Evolutionary conservation across 1,140 invertebrate species (phyloP).

Genomic region (Macrotrachela quadricornifera): DNA sequence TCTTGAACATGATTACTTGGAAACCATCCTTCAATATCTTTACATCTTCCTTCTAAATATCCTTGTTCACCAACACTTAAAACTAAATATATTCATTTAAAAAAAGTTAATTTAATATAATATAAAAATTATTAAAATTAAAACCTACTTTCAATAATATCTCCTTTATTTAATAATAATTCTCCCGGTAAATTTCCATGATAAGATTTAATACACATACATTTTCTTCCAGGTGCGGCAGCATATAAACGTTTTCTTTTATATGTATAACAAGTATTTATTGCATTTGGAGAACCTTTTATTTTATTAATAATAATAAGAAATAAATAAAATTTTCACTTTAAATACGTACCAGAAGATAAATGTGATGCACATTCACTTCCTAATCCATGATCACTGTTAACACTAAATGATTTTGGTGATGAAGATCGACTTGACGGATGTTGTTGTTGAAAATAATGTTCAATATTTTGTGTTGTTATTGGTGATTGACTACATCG

Average conservation of each 20-base stretch:
- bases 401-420: neutral
- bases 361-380: too few species aligned
- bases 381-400: too few species aligned
- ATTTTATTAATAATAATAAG: too few species aligned
- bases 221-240: slow-evolving; percentile 44
- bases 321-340: too few species aligned
- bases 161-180: slow-evolving; percentile 56
- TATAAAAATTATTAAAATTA: too few species aligned
- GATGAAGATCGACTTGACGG: neutral
- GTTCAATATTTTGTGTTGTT: too few species aligned
- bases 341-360: too few species aligned
- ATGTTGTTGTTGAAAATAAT: neutral
- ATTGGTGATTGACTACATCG: too few species aligned
- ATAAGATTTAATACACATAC: slow-evolving; percentile 64
- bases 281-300: too few species aligned
- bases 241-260: slow-evolving; percentile 8
- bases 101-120: too few species aligned
- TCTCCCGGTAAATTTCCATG: slow-evolving; percentile 46
- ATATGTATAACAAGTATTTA: neutral
- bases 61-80: slow-evolving; percentile 66
- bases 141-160: slow-evolving; percentile 46
- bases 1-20: slow-evolving; percentile 59
- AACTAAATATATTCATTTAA: too few species aligned
- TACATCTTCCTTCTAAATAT: slow-evolving; percentile 56
- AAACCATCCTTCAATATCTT: slow-evolving; percentile 49